Evolutionary conservation across 2,113 vertebrate species (phyloP).

Genomic region (Solenodon paradoxus): DNA sequence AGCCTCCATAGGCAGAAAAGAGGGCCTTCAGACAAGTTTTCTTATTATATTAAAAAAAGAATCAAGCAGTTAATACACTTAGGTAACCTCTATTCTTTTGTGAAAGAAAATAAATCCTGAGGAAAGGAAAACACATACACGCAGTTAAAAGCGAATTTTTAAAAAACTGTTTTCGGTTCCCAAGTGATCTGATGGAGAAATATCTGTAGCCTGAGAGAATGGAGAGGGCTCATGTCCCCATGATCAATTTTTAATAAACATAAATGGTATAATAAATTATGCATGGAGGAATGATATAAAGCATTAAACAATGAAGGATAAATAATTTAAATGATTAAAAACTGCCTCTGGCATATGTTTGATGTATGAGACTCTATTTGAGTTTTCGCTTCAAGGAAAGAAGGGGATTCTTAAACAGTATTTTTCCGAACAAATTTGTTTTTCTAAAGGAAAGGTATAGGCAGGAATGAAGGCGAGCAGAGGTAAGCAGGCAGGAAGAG

Average conservation of each 20-base stretch:
- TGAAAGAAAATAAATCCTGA: slow-evolving; percentile 14
- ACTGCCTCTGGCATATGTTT: slow-evolving; percentile 60
- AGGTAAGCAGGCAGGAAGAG: too few species aligned
- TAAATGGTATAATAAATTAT: slow-evolving; percentile 76
- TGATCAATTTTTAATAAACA: slow-evolving; percentile 78
- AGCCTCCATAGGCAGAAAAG: not conserved
- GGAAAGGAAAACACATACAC: slow-evolving; percentile 11
- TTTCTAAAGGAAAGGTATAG: too few species aligned
- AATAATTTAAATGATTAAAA: slow-evolving; percentile 77
- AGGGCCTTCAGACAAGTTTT: not conserved
- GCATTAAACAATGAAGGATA: slow-evolving; percentile 72
- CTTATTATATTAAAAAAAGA: slow-evolving; percentile 24
- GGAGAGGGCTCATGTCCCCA: slow-evolving; percentile 8
- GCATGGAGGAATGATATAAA: slow-evolving; percentile 55
- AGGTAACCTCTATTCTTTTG: not conserved
- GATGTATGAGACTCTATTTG: slow-evolving; percentile 59
- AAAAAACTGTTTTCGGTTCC: slow-evolving; percentile 33
- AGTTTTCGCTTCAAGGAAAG: slow-evolving; percentile 50
- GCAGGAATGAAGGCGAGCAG: too few species aligned
- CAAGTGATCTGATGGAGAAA: slow-evolving; percentile 59
- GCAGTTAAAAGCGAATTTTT: slow-evolving; percentile 23
- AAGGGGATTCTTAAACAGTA: not conserved
- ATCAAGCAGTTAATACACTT: not conserved
- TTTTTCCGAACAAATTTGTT: not conserved
- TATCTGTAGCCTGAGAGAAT: slow-evolving; percentile 62